Evolutionary conservation across 2,113 vertebrate genomes (phyloP).

Genomic region (Colinus virginianus): DNA sequence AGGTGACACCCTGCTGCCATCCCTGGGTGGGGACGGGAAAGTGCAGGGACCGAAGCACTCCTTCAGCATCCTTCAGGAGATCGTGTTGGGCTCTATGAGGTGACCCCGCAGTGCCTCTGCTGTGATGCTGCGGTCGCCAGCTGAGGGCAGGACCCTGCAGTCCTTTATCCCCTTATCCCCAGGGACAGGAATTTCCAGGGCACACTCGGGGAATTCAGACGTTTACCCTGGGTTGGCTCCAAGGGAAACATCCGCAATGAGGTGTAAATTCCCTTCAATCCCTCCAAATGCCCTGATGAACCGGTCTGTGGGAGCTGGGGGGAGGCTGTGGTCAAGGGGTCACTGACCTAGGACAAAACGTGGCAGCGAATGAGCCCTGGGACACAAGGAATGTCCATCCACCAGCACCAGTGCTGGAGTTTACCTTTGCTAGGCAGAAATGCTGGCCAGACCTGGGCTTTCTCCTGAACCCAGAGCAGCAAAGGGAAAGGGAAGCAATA

Average conservation of each 20-base stretch:
- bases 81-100: too few relatives aligned
- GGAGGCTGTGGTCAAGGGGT: neutral
- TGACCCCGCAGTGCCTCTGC: neutral
- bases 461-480: neutral
- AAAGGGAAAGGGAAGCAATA: neutral
- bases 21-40: too few relatives aligned
- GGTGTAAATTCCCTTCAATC: constrained; percentile 28
- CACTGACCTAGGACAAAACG: neutral
- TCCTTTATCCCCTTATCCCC: neutral
- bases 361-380: neutral
- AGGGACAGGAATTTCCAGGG: constrained; percentile 6
- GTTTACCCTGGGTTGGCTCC: constrained; percentile 46
- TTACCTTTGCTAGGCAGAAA: constrained; percentile 33
- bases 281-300: neutral
- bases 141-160: neutral
- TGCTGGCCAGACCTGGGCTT: neutral
- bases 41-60: too few relatives aligned
- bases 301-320: neutral
- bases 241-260: constrained; percentile 6
- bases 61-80: too few relatives aligned
- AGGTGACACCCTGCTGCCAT: too few relatives aligned
- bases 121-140: neutral
- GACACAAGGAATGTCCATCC: neutral
- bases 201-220: neutral
- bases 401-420: neutral